Percentiles rank a stretch among this genome's conserved stretches.
phyloP scores from a whole-genome alignment of 2,888 invertebrate genomes.

The Pyralis farinalis region DNA sequence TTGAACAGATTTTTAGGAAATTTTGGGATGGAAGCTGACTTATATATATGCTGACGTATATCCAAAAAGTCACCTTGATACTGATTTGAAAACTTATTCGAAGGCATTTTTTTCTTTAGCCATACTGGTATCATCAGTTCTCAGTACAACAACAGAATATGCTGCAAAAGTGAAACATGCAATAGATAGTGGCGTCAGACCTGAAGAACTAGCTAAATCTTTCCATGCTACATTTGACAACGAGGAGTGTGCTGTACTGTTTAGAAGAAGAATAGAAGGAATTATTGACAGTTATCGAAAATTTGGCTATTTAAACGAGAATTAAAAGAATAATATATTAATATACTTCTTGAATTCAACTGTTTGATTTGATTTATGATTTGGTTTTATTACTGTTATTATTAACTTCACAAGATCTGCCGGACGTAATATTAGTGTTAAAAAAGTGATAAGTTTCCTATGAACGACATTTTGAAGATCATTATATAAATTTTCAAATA shows the following conservation, averaged over 20 bases:
- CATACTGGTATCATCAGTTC: conserved; percentile 14
- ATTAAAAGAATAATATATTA: too few species aligned
- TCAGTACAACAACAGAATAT: conserved; percentile 23
- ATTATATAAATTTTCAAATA: too few species aligned
- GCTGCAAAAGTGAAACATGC: conserved; percentile 19
- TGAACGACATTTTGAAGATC: too few species aligned
- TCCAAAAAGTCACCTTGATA: conserved; percentile 32
- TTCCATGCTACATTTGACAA: conserved; percentile 6
- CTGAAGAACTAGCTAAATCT: conserved; percentile 1
- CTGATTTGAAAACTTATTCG: conserved; percentile 28
- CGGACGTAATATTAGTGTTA: too few species aligned
- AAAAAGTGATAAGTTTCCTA: too few species aligned
- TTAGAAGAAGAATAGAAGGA: conserved; percentile 20
- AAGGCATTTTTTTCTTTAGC: conserved; percentile 17
- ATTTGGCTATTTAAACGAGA: too few species aligned
- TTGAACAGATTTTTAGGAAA: conserved; percentile 26
- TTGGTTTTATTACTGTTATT: too few species aligned
- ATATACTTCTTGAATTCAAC: too few species aligned
- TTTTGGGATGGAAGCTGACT: conserved; percentile 28
- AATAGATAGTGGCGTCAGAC: conserved; percentile 5
- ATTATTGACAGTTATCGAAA: too few species aligned
- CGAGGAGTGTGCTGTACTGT: conserved; percentile 4
- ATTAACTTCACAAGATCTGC: too few species aligned
- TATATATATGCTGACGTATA: too few species aligned
- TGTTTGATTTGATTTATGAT: too few species aligned